These are phyloP conservation scores for Monoplex corrugatus DNA, from an alignment of 2,888 invertebrate genomes.

Conservation along the genomic window DNA sequence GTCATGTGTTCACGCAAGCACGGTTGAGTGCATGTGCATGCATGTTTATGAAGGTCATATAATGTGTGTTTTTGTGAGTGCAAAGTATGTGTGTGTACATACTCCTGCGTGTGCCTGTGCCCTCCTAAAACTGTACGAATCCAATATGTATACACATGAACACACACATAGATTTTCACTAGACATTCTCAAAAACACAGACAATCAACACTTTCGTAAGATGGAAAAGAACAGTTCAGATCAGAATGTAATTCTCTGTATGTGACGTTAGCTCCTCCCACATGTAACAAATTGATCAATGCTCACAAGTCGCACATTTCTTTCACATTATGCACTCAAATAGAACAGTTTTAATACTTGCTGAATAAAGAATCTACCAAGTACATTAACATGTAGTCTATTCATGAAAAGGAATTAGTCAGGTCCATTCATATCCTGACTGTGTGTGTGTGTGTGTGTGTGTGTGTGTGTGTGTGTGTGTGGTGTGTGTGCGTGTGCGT, in stretches of 20 bases:
- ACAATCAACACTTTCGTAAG: not conserved
- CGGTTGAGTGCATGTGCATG: not conserved
- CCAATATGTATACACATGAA: no score
- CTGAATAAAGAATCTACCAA: not conserved
- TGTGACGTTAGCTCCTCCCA: slow-evolving; percentile 5
- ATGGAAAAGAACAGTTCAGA: not conserved
- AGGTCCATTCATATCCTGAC: no score
- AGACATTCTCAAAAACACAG: no score
- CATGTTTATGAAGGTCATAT: not conserved
- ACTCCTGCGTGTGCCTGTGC: not conserved
- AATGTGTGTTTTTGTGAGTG: not conserved
- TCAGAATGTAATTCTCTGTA: not conserved
- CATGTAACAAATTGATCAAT: not conserved
- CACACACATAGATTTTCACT: no score
- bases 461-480: not conserved
- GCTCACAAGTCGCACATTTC: slow-evolving; percentile 14
- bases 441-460: not conserved
- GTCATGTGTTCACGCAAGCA: no score
- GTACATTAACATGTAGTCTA: not conserved
- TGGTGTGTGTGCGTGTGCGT: not conserved
- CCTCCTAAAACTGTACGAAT: no score
- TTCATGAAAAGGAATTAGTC: not conserved
- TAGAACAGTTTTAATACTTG: not conserved
- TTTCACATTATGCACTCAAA: slow-evolving; percentile 20
- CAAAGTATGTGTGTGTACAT: not conserved